Evolutionary conservation across 2,797 vertebrate species (phyloP).

Genomic region (Rallus crepitans): DNA sequence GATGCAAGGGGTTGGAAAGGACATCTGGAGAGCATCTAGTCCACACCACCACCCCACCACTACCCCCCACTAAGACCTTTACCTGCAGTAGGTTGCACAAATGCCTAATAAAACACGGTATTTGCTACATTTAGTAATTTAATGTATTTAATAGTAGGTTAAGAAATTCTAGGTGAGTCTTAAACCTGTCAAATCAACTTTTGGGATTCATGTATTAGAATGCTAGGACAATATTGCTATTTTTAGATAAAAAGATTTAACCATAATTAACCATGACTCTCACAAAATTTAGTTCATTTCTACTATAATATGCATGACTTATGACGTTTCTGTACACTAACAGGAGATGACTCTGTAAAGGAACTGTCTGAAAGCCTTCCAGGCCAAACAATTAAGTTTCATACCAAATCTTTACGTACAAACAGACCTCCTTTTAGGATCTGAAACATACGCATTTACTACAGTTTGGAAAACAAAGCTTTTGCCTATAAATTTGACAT

Average conservation of each 20-base stretch:
- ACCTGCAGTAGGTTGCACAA: neutral
- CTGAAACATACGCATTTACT: fast-evolving
- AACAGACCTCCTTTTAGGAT: neutral
- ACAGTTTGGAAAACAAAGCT: neutral
- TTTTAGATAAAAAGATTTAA: neutral
- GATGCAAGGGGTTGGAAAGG: too few relatives aligned
- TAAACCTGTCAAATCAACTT: neutral
- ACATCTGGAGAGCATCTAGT: too few relatives aligned
- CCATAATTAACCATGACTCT: neutral
- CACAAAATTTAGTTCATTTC: neutral
- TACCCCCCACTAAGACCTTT: too few relatives aligned
- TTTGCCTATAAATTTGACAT: neutral
- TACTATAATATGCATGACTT: neutral
- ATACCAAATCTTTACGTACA: neutral
- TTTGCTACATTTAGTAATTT: neutral
- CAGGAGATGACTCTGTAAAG: neutral
- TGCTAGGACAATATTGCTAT: neutral
- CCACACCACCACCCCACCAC: too few relatives aligned
- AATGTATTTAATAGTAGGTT: neutral
- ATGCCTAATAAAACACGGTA: neutral
- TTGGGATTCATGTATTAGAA: neutral
- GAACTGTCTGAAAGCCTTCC: neutral
- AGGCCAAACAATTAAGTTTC: neutral
- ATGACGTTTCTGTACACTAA: neutral
- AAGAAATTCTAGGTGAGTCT: too few relatives aligned